These are phyloP conservation scores for Diplodus puntazzo DNA, from an alignment of 2,797 vertebrate genomes.

Conservation along the genomic window DNA sequence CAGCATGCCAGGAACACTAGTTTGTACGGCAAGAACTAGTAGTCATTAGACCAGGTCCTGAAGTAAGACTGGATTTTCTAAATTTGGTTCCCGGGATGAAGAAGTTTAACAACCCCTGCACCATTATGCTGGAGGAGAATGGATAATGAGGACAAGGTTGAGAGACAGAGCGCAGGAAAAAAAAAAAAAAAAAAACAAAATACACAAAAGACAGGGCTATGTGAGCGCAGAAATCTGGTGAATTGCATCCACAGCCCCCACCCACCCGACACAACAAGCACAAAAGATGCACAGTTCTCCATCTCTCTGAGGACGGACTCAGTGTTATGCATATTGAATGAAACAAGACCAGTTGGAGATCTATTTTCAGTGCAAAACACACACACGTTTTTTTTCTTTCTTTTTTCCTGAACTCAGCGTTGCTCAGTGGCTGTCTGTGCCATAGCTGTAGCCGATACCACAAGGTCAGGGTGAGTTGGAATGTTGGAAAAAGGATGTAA, in stretches of 20 bases:
- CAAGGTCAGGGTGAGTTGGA: slow-evolving; percentile 48
- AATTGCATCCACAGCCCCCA: slow-evolving; percentile 53
- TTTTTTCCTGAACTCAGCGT: not conserved
- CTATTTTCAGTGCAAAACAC: slow-evolving; percentile 67
- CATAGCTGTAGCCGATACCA: slow-evolving; percentile 2
- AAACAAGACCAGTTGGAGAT: slow-evolving; percentile 66
- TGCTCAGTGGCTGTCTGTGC: slow-evolving; percentile 30
- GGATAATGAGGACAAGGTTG: slow-evolving; percentile 77
- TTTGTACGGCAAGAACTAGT: slow-evolving; percentile 45
- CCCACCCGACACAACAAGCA: slow-evolving; percentile 62
- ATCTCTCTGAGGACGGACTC: slow-evolving; percentile 64
- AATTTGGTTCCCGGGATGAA: slow-evolving; percentile 69
- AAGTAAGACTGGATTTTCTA: slow-evolving; percentile 64
- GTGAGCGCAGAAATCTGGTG: slow-evolving; percentile 49
- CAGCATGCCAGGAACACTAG: slow-evolving; percentile 44
- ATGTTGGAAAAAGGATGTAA: not conserved
- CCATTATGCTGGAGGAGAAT: slow-evolving; percentile 68
- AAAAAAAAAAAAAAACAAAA: slow-evolving; percentile 25
- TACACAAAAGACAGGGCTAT: slow-evolving; percentile 57
- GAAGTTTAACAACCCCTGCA: slow-evolving; percentile 68
- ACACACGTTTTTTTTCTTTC: slow-evolving; percentile 3
- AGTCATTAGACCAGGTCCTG: slow-evolving; percentile 74
- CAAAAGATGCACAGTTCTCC: slow-evolving; percentile 65
- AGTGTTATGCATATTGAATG: slow-evolving; percentile 72
- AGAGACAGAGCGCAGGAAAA: slow-evolving; percentile 49